Percentiles rank a stretch among this genome's conserved stretches.
These are phyloP conservation scores for Athalia circularis DNA, from an alignment of 2,888 invertebrate genomes.

Conservation along the genomic window DNA sequence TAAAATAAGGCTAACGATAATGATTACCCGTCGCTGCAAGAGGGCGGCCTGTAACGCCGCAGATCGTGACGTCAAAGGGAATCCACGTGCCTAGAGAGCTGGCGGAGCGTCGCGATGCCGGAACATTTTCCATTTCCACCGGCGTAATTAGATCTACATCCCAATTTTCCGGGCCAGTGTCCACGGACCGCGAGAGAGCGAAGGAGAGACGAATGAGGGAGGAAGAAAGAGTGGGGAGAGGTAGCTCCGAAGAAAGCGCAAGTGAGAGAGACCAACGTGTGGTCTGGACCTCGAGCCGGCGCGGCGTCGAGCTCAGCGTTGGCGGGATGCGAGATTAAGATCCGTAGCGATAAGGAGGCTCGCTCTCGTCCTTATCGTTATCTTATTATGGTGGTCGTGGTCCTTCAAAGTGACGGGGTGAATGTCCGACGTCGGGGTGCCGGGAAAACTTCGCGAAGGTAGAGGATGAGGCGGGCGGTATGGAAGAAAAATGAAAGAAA, in stretches of 20 bases:
- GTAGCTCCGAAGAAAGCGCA: neutral
- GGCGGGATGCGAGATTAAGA: constrained; percentile 45
- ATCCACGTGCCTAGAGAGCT: neutral
- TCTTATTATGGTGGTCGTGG: constrained; percentile 47
- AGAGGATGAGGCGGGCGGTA: constrained; percentile 50
- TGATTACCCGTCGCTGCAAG: neutral
- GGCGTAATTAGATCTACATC: constrained; percentile 47
- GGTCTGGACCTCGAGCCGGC: constrained; percentile 33
- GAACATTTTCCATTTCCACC: constrained; percentile 45
- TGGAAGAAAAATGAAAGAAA: constrained; percentile 67
- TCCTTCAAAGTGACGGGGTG: constrained; percentile 35
- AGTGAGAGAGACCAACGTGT: neutral
- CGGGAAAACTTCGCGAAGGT: constrained; percentile 10
- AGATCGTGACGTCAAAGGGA: constrained; percentile 9
- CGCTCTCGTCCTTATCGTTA: constrained; percentile 47
- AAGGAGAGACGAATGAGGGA: neutral
- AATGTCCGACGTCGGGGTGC: constrained; percentile 2
- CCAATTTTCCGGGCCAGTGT: constrained; percentile 47
- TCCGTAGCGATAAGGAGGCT: constrained; percentile 47
- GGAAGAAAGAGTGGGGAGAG: neutral
- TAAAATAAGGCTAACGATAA: too few relatives aligned
- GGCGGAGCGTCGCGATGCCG: constrained; percentile 43
- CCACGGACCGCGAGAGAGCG: constrained; percentile 38
- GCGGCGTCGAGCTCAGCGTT: constrained; percentile 21
- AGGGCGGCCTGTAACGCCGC: neutral